Evolutionary conservation across 2,888 invertebrate species (phyloP).

Genomic region (Conistra vaccinii): DNA sequence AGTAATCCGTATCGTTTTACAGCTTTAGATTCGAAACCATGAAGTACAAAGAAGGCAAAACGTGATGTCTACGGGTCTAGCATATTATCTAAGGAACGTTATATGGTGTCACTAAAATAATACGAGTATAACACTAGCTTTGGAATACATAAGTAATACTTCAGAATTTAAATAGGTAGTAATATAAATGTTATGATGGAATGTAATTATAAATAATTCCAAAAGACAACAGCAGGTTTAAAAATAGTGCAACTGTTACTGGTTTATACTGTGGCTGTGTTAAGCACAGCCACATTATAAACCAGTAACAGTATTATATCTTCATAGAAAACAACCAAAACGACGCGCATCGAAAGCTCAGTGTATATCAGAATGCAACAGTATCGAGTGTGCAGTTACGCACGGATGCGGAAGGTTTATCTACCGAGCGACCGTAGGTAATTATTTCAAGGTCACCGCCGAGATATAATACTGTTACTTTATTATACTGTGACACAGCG

Average conservation of each 20-base stretch:
- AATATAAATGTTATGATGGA: neutral
- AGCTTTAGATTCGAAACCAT: slow-evolving; percentile 12
- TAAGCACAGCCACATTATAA: too few relatives aligned
- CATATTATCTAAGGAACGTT: neutral
- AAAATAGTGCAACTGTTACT: slow-evolving; percentile 7
- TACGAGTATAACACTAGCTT: neutral
- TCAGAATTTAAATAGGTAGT: neutral
- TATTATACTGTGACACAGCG: neutral
- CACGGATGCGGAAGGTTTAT: too few relatives aligned
- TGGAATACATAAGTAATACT: neutral
- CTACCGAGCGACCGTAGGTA: too few relatives aligned
- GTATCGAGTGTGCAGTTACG: too few relatives aligned
- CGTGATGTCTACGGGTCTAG: neutral
- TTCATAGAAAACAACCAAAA: too few relatives aligned
- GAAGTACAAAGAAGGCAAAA: neutral
- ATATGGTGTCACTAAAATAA: neutral
- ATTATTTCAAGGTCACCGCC: too few relatives aligned
- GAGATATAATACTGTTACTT: too few relatives aligned
- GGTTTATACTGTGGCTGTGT: too few relatives aligned
- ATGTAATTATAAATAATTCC: too few relatives aligned
- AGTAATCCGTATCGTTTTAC: slow-evolving; percentile 4
- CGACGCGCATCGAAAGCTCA: too few relatives aligned
- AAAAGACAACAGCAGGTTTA: neutral
- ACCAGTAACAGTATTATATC: too few relatives aligned
- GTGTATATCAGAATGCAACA: too few relatives aligned